Conservation (phyloP, 2,888 invertebrate species). For the Himalopsyche japonica region DNA sequence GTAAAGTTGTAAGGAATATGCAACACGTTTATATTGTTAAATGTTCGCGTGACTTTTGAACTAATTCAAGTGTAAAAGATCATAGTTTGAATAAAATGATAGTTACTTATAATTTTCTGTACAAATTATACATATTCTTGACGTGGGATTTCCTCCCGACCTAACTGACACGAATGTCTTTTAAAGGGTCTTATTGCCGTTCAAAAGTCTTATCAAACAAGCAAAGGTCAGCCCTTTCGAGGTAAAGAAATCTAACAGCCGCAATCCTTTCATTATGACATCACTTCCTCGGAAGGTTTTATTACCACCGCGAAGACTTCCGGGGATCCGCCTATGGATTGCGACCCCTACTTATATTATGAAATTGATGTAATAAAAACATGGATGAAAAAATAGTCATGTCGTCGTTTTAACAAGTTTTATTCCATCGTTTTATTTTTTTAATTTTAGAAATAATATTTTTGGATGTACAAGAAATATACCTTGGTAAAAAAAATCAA, state of each 20-base stretch:
- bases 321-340: conserved; percentile 12
- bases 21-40: background rate
- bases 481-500: too few species aligned
- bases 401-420: too few species aligned
- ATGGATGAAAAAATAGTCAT: background rate
- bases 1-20: too few species aligned
- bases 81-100: background rate
- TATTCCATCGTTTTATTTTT: too few species aligned
- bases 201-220: background rate
- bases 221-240: background rate
- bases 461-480: too few species aligned
- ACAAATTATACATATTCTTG: background rate
- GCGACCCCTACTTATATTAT: background rate
- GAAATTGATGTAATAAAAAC: background rate
- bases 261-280: conserved; percentile 21
- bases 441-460: too few species aligned
- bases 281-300: conserved; percentile 20
- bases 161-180: background rate
- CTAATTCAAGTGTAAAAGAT: background rate
- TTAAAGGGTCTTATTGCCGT: background rate
- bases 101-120: background rate
- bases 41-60: background rate
- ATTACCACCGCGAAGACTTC: conserved; percentile 23
- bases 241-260: background rate
- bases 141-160: background rate